Evolutionary conservation across 2,797 vertebrate species (phyloP).

Genomic region (Manis javanica): DNA sequence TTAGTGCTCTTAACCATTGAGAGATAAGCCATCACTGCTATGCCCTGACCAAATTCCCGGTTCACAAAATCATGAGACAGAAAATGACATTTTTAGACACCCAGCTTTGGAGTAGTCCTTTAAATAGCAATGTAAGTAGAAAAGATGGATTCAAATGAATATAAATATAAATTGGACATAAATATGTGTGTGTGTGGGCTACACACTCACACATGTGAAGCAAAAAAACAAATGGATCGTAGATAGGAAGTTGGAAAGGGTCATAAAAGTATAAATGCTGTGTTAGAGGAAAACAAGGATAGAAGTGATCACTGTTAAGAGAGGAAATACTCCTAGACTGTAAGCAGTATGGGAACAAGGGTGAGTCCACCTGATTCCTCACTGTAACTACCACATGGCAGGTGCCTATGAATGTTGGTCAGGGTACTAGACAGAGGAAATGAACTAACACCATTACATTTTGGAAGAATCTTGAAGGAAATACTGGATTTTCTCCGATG

Average conservation of each 20-base stretch:
- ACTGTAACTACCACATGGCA: not conserved
- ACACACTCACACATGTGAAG: not conserved
- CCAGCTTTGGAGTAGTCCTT: not conserved
- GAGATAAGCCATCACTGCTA: not conserved
- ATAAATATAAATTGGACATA: not conserved
- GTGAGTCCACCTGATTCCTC: not conserved
- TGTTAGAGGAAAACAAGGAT: not conserved
- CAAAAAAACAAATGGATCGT: not conserved
- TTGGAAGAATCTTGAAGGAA: conserved; percentile 1
- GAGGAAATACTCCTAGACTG: not conserved
- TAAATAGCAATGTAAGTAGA: not conserved
- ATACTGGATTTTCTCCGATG: not conserved
- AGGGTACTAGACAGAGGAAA: not conserved
- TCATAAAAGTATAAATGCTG: not conserved
- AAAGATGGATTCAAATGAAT: not conserved
- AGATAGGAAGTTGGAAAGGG: not conserved
- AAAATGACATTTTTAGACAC: not conserved
- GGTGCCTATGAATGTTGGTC: not conserved
- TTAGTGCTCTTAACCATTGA: not conserved
- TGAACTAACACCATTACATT: not conserved
- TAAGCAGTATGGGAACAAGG: not conserved
- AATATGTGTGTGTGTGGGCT: not conserved
- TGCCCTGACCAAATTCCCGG: not conserved
- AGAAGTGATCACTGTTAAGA: not conserved
- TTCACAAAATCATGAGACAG: not conserved